These are phyloP conservation scores for Metacarcinus magister DNA, from an alignment of 2,888 invertebrate genomes.

Conservation along the genomic window DNA sequence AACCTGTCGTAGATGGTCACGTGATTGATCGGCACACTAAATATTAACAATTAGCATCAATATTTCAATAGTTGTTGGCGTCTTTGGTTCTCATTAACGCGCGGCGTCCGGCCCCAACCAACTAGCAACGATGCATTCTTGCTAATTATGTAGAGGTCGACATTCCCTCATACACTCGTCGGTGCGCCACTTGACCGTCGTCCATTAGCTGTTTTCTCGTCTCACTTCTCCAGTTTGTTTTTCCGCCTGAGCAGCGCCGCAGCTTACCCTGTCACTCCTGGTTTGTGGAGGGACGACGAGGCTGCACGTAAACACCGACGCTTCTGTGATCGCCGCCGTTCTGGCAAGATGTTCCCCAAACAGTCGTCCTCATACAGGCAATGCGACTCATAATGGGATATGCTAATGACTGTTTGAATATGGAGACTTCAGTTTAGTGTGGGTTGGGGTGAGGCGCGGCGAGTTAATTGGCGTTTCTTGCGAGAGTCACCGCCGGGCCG, in stretches of 20 bases:
- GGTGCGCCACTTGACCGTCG: conserved; percentile 44
- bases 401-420: conserved; percentile 36
- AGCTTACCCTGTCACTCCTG: conserved; percentile 34
- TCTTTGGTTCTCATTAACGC: neutral
- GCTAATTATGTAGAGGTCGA: conserved; percentile 66
- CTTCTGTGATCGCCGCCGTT: conserved; percentile 13
- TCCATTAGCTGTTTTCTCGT: conserved; percentile 63
- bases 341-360: conserved; percentile 16
- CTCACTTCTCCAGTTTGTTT: conserved; percentile 13
- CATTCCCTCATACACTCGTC: conserved; percentile 70
- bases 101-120: conserved; percentile 61
- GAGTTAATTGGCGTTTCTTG: conserved; percentile 65
- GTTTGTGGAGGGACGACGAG: neutral
- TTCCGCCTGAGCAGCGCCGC: conserved; percentile 44
- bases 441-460: conserved; percentile 29
- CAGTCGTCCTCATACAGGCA: conserved; percentile 11
- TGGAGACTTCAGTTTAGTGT: conserved; percentile 36
- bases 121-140: conserved; percentile 46
- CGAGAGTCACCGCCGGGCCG: neutral
- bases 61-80: neutral
- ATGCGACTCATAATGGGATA: conserved; percentile 36
- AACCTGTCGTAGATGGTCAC: neutral
- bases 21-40: conserved; percentile 17
- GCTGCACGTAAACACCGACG: neutral
- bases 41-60: conserved; percentile 20